A percentile compares a stretch with the other conserved stretches of the same genome.
Conservation (phyloP, 2,113 vertebrate species). For the mouse (Mus musculus) region GRCm39 chr12:103008001-103008500, state of each 20-base stretch:
- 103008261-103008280: neutral
- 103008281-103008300: conserved; percentile 32
- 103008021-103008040: neutral
- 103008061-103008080: conserved; percentile 5
- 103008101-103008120: neutral
- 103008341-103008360: conserved; percentile 73
- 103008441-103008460: conserved; percentile 77
- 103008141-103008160: neutral
- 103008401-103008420: conserved; percentile 99
- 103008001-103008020: conserved; percentile 40
- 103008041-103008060: neutral
- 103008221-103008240: neutral
- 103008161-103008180: neutral
- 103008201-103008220: conserved; percentile 18
- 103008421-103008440: conserved; percentile 99
- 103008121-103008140: neutral
- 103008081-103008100: conserved; percentile 6
- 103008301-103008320: neutral
- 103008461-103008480: neutral
- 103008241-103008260: conserved; percentile 23
- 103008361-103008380: conserved; percentile 95
- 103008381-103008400: conserved; percentile 99
- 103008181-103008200: conserved; percentile 5
- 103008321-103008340: neutral
- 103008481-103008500: conserved; percentile 14